Evolutionary conservation across 2,888 invertebrate species (phyloP).

Genomic region (Macaria liturata): DNA sequence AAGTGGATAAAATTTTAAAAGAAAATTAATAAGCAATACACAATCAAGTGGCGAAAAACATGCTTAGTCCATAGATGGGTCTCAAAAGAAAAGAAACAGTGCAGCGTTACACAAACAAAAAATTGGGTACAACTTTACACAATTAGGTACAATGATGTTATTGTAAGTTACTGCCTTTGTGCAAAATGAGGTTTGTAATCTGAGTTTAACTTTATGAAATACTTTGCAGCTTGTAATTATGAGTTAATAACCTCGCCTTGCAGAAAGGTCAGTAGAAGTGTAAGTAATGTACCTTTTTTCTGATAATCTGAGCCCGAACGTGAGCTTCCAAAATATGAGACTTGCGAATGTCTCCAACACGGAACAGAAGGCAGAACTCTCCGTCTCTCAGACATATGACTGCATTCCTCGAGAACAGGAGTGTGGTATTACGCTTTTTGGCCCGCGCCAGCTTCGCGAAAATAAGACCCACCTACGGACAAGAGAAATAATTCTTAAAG

Average conservation of each 20-base stretch:
- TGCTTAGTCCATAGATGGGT: conserved; percentile 69
- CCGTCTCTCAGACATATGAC: conserved; percentile 97
- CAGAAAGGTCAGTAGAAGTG: conserved; percentile 25
- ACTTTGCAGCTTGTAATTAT: background rate
- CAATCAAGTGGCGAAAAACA: conserved; percentile 35
- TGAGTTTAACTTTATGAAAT: background rate
- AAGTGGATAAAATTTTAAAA: background rate
- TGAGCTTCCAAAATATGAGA: conserved; percentile 99
- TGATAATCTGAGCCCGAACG: conserved; percentile 96
- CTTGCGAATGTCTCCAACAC: conserved; percentile 97
- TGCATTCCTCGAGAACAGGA: conserved; percentile 96
- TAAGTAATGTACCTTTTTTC: conserved; percentile 89
- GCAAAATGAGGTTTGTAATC: conserved; percentile 11
- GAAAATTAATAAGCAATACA: conserved; percentile 31
- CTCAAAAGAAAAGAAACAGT: conserved; percentile 45
- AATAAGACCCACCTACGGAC: conserved; percentile 84
- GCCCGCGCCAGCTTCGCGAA: conserved; percentile 95
- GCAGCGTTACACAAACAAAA: conserved; percentile 31
- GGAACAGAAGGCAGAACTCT: conserved; percentile 94
- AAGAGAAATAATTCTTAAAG: conserved; percentile 67
- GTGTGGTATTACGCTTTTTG: conserved; percentile 97
- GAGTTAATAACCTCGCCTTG: conserved; percentile 13
- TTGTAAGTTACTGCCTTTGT: conserved; percentile 7
- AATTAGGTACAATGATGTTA: conserved; percentile 33
- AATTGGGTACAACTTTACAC: conserved; percentile 37